A percentile compares a stretch with the other conserved stretches of the same genome.
These are phyloP conservation scores for Enteromius afrohamiltoni DNA, from an alignment of 2,797 vertebrate genomes.

Conservation along the genomic window DNA sequence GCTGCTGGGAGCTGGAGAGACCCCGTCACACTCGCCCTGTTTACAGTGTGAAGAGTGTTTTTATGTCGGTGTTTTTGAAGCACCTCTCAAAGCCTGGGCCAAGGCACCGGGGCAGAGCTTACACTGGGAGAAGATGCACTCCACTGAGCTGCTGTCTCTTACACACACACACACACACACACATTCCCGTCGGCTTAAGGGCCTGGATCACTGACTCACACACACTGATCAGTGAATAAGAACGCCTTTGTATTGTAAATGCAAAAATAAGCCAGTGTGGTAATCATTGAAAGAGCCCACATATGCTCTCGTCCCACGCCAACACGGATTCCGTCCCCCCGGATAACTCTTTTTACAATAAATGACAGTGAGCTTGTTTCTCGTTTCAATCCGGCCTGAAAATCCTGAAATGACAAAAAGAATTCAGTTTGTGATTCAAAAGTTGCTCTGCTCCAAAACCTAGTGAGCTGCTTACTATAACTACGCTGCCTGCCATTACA, in stretches of 20 bases:
- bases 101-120: conserved; percentile 47
- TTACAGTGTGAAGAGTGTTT: conserved; percentile 48
- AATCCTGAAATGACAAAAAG: conserved; percentile 18
- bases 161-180: conserved; percentile 24
- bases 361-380: conserved; percentile 33
- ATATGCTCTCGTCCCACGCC: conserved; percentile 26
- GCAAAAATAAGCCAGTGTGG: conserved; percentile 29
- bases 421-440: neutral
- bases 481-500: neutral
- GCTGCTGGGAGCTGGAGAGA: conserved; percentile 25
- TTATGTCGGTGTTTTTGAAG: conserved; percentile 54
- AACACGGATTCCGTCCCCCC: neutral
- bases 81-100: conserved; percentile 57
- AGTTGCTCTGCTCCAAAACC: neutral
- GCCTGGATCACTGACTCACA: conserved; percentile 14
- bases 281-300: conserved; percentile 35
- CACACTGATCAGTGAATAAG: conserved; percentile 18
- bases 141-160: conserved; percentile 23
- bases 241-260: conserved; percentile 26
- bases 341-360: neutral
- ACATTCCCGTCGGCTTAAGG: neutral
- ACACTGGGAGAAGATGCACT: conserved; percentile 41
- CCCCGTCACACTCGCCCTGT: conserved; percentile 24
- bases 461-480: neutral
- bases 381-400: neutral